Evolutionary conservation across 1,140 invertebrate genomes (phyloP).

Genomic region (Aphelinus certus): DNA sequence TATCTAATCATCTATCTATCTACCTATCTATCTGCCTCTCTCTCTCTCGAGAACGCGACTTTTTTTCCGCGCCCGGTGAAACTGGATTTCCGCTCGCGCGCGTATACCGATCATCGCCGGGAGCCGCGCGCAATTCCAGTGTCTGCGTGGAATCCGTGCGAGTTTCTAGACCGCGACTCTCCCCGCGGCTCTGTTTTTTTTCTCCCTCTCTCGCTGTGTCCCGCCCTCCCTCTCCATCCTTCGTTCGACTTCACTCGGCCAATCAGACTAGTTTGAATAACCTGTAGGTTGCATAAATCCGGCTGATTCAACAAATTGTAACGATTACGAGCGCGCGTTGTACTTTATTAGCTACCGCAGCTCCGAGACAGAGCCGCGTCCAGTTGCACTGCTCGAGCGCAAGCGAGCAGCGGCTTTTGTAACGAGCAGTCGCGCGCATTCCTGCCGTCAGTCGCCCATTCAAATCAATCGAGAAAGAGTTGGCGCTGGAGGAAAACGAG

Average conservation of each 20-base stretch:
- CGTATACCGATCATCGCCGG: not conserved
- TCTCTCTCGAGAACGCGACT: too few species aligned
- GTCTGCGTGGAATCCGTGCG: constrained; percentile 6
- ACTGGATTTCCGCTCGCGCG: constrained; percentile 11
- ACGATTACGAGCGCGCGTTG: constrained; percentile 15
- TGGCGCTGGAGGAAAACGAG: too few species aligned
- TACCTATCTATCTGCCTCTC: not conserved
- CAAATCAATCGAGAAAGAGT: too few species aligned
- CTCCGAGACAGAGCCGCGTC: not conserved
- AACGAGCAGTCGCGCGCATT: too few species aligned
- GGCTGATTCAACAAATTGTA: constrained; percentile 31
- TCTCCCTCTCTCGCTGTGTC: not conserved
- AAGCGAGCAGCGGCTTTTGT: too few species aligned
- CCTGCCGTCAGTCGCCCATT: too few species aligned
- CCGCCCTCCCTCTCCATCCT: not conserved
- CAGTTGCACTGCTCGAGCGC: constrained; percentile 39
- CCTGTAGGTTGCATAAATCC: constrained; percentile 46
- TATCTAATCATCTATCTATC: not conserved
- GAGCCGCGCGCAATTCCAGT: not conserved
- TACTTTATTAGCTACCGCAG: too few species aligned
- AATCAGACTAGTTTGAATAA: constrained; percentile 2
- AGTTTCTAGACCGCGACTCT: not conserved
- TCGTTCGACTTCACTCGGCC: not conserved
- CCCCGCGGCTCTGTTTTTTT: not conserved
- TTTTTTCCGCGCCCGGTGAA: not conserved